Conservation (phyloP, 2,113 vertebrate genomes). For the Propithecus coquereli region DNA sequence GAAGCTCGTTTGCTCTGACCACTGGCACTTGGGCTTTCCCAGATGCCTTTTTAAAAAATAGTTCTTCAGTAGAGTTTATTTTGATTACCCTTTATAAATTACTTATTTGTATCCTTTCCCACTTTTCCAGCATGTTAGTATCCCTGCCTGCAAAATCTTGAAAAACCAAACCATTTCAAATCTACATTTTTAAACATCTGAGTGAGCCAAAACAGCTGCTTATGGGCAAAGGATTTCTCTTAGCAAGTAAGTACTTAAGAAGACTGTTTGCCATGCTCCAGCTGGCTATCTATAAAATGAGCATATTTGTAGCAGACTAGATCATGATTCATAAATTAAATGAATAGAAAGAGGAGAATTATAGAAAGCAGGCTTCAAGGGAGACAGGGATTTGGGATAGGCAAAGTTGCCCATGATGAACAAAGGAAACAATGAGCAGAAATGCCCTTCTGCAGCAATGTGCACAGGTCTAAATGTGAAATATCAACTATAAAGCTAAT, state of each 20-base stretch:
- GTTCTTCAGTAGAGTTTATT: not conserved
- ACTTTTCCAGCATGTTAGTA: not conserved
- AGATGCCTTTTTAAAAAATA: not conserved
- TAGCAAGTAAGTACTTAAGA: slow-evolving; percentile 11
- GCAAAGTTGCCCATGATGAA: not conserved
- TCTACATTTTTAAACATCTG: not conserved
- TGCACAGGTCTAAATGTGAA: not conserved
- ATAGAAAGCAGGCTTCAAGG: not conserved
- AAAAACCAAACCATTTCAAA: not conserved
- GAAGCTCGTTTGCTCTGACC: not conserved
- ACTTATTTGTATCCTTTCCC: not conserved
- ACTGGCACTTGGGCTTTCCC: not conserved
- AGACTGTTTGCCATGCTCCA: not conserved
- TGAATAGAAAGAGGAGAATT: not conserved
- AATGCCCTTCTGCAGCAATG: not conserved
- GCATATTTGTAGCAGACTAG: not conserved
- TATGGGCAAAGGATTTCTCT: not conserved
- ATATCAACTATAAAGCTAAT: not conserved
- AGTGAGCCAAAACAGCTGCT: not conserved
- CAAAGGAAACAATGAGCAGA: not conserved
- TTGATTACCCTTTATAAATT: not conserved
- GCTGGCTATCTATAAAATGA: not conserved
- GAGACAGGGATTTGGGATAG: not conserved
- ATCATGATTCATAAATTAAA: not conserved
- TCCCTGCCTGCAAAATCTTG: not conserved